phyloP scores from a whole-genome alignment of 2,113 vertebrate genomes.

The Glaucomys volans region DNA sequence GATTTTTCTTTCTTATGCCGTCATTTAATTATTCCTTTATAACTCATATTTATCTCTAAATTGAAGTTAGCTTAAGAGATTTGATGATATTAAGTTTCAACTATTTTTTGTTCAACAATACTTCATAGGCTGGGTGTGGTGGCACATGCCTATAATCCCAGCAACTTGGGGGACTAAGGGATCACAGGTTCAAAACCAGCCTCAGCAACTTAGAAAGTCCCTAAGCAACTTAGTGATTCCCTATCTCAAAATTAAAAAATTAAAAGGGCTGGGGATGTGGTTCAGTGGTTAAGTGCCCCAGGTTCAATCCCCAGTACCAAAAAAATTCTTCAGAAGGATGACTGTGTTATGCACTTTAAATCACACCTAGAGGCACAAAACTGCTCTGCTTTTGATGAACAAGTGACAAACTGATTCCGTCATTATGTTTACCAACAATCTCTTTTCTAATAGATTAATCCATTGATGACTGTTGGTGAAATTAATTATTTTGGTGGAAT shows the following conservation, averaged over 20 bases:
- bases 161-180: too few species aligned
- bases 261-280: too few species aligned
- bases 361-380: background rate
- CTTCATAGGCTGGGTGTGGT: background rate
- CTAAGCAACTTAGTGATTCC: too few species aligned
- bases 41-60: background rate
- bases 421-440: background rate
- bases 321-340: background rate
- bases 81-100: conserved; percentile 17
- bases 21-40: conserved; percentile 15
- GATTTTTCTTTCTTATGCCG: conserved; percentile 43
- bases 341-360: conserved; percentile 29
- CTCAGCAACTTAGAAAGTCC: too few species aligned
- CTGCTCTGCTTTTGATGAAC: background rate
- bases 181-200: too few species aligned
- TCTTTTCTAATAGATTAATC: conserved; percentile 16
- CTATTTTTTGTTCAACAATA: background rate
- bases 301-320: too few species aligned
- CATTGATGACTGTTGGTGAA: background rate
- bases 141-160: too few species aligned
- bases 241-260: too few species aligned
- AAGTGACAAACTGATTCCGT: conserved; percentile 12
- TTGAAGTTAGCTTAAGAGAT: background rate
- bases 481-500: conserved; percentile 42
- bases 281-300: too few species aligned